Evolutionary conservation across 1,140 invertebrate genomes (phyloP), one percentile per base, ranked within the genome.

Genomic region (Leptoteleia sp.): DNA sequence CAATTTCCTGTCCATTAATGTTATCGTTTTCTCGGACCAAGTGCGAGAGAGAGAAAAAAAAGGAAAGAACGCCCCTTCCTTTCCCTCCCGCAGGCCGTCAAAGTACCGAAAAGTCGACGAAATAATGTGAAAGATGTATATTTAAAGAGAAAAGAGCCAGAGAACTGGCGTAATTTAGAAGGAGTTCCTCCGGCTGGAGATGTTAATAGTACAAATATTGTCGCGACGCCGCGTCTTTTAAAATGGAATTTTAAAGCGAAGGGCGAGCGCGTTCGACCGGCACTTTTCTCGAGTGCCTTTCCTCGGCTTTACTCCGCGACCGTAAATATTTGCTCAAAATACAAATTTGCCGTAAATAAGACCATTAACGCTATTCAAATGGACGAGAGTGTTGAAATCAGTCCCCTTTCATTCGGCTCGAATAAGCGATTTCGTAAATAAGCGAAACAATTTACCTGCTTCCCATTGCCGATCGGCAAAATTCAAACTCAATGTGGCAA

Each of bases 131-230:
- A 38, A 54, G 25, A 22, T 25, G 1, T 0, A 19, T 33, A 33
- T 42, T 52, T 13, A n/a, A 65, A 64, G 8, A 4, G n/a, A 40
- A 27, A 40, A 37, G 17, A 31, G 4, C 4, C 43, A 11, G 38
- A 50, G 37, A 13, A 35, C 22, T n/a, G 8, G 37, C 19, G 42
- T 31, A 31, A 61, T 54, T 29, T 38, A 13, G 33, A 31, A 73
- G 38, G 40, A 48, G 16, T 57, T 40, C 35, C 27, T 57, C 17
- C 13, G 42, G 38, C 40, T 42, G 33, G 13, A 50, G 25, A 71
- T 54, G 68, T 73, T 57, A 57, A 64, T 64, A 64, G 59, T 55
- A 65, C 70, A 73, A 73, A 73, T 57, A 73, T 48, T 57, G 70
- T 50, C 59, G 27, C 50, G 11, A 2, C 13, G 43, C 16, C n/a